Evolutionary conservation across 2,888 invertebrate species (phyloP).

Genomic region (Diabrotica balteata): DNA sequence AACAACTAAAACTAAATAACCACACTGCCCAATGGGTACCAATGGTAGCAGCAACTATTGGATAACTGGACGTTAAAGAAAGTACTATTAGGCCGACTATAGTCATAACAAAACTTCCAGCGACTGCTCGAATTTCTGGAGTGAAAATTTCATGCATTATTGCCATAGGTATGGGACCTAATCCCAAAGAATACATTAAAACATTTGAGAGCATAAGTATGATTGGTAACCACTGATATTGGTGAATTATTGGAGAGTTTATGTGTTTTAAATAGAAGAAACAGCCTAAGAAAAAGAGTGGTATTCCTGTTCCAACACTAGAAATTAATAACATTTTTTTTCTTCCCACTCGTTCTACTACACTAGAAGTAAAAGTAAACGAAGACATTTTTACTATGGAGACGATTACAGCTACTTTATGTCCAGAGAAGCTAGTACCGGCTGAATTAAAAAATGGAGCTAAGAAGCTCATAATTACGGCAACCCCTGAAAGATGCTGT

Average conservation of each 20-base stretch:
- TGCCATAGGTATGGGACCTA: conserved; percentile 81
- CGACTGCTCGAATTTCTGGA: conserved; percentile 72
- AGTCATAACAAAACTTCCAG: conserved; percentile 54
- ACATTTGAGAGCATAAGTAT: conserved; percentile 73
- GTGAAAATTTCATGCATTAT: conserved; percentile 83
- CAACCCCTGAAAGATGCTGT: background rate
- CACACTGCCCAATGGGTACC: conserved; percentile 22
- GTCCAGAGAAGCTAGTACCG: background rate
- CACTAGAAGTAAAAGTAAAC: conserved; percentile 65
- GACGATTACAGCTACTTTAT: background rate
- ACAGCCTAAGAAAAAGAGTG: conserved; percentile 64
- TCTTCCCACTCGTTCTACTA: conserved; percentile 78
- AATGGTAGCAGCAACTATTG: conserved; percentile 21
- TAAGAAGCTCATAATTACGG: background rate
- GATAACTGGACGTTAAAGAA: conserved; percentile 12
- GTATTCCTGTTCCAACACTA: conserved; percentile 69
- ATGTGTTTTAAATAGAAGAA: conserved; percentile 68
- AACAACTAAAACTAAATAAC: conserved; percentile 14
- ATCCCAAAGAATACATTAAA: conserved; percentile 71
- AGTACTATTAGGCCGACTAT: conserved; percentile 26
- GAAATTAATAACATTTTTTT: conserved; percentile 73
- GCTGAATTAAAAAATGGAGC: background rate
- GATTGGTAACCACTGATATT: conserved; percentile 73
- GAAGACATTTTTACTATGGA: background rate
- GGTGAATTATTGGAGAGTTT: conserved; percentile 37